Base-by-base conservation (phyloP, 2,113 vertebrate species). In the Scortum barcoo region DNA sequence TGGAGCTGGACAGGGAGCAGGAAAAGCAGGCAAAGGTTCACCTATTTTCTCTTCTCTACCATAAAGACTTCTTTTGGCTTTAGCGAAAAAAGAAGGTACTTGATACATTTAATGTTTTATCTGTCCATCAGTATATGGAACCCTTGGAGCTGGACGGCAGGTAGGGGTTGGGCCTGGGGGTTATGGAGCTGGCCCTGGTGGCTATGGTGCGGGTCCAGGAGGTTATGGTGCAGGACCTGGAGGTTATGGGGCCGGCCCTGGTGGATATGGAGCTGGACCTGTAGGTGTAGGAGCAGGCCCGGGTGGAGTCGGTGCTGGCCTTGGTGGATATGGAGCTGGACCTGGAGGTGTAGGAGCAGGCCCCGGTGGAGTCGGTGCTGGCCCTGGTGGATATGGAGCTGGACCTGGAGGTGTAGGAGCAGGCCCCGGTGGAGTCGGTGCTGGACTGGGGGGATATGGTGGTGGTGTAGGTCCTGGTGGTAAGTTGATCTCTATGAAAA, bases 1-100 rank as follows among this genome's bases (percentile, higher is more conserved):
- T 81, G 94, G 94, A 74, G 91, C 95, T 80, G 92, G 93, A 84
- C 83, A 85, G 33, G 91, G 82, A 81, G 20, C 62, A 14, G 90
- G 63, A 63, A 95, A 95, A 92, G 72, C 74, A 71, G 91, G 93
- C 48, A 95, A 94, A 94, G 86, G 94, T 95, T 86, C 0, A 71
- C 36, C 20, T 9, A 42, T 7, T 58, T 60, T 26, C 16, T 61
- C 7, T 7, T 66, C 12, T 67, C 11, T 54, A 33, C 30, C 7
- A 11, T 7, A 1, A 56, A 7, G 10, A 66, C 6, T 36, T 3
- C 10, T 24, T 67, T 63, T 54, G 2, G n/a, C 3, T n/a, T 71
- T 3, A 42, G 3, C 3, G 5, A n/a, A 51, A 1, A 63, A 58
- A 65, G 7, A 28, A 38, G 4, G 13, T 67, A 11, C 4, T 51